These are phyloP conservation scores for Drosophila mimetica DNA, from an alignment of 2,888 invertebrate genomes.

Conservation along the genomic window DNA sequence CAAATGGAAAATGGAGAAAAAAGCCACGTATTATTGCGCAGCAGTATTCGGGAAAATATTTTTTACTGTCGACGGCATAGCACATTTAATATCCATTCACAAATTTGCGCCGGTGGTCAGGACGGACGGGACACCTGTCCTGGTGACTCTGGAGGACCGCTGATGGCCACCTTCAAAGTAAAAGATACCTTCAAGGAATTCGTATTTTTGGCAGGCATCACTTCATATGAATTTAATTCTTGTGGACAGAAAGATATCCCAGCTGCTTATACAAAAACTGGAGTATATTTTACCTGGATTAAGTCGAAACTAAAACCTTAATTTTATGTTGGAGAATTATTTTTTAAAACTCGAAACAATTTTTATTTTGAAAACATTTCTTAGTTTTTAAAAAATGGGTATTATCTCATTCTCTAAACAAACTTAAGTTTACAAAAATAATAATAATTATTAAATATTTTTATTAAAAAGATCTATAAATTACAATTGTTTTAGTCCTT, in stretches of 20 bases:
- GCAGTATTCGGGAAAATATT: background rate
- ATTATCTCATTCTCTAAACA: no score
- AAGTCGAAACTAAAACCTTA: background rate
- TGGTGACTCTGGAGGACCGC: background rate
- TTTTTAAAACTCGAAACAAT: no score
- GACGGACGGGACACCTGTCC: background rate
- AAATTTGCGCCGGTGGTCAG: background rate
- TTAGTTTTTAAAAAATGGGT: no score
- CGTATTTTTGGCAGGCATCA: background rate
- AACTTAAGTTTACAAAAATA: no score
- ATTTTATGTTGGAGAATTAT: background rate
- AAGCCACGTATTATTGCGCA: background rate
- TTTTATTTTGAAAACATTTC: no score
- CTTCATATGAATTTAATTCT: background rate
- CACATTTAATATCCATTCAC: accelerated
- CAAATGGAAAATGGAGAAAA: accelerated
- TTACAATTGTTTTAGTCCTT: no score
- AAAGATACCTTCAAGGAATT: accelerated
- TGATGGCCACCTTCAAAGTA: background rate
- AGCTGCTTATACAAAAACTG: background rate
- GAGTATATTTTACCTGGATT: background rate
- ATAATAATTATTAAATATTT: no score
- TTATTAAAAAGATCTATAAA: no score
- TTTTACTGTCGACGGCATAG: accelerated
- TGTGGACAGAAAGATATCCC: background rate